These are phyloP conservation scores for Entomobrya proxima DNA, from an alignment of 2,888 invertebrate species.

Conservation along the genomic window DNA sequence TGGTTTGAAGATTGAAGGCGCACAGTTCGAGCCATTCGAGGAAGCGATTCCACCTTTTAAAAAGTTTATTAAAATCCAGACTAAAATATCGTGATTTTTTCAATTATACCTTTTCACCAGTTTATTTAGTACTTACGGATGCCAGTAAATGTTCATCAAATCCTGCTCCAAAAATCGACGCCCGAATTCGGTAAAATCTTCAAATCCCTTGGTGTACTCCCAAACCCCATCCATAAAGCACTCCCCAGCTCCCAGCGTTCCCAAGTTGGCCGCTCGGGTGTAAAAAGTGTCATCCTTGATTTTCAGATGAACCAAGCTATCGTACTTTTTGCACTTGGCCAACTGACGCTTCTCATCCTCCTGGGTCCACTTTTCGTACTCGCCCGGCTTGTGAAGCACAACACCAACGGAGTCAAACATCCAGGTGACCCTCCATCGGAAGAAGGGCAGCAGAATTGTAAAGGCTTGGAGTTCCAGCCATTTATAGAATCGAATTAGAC, in stretches of 20 bases:
- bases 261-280: background rate
- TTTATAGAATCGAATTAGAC: background rate
- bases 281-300: background rate
- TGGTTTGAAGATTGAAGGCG: background rate
- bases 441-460: background rate
- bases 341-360: background rate
- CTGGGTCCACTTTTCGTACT: background rate
- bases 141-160: background rate
- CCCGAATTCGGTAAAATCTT: background rate
- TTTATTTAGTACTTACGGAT: too few relatives aligned
- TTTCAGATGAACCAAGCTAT: background rate
- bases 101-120: too few relatives aligned
- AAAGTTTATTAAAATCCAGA: too few relatives aligned
- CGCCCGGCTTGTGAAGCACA: background rate
- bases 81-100: too few relatives aligned
- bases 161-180: background rate
- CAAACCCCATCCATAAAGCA: background rate
- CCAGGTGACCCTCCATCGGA: background rate
- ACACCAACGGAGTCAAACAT: background rate
- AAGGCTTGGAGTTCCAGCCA: background rate
- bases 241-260: background rate
- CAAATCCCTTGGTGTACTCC: background rate
- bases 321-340: background rate
- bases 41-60: background rate
- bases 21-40: background rate